Base-by-base conservation (phyloP, 1,140 invertebrate species). In the Drosophila pseudoananassae region DNA sequence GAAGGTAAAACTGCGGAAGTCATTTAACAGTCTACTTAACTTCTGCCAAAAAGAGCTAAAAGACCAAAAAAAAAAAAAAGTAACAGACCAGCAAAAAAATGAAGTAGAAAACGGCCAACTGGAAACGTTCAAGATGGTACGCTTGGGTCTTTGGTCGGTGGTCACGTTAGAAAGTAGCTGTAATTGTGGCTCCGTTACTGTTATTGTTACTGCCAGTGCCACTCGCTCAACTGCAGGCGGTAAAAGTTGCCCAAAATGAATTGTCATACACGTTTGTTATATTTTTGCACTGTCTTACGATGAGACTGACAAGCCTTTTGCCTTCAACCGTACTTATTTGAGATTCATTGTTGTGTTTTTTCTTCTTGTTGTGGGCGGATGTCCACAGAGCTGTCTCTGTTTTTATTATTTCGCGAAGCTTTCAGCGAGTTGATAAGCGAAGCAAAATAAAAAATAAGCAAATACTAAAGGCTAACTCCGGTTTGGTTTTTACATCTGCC, bases 11-110 rank as follows among this genome's bases (percentile, higher is more conserved):
- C 52, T 76, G 61, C 83, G 82, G 83, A 87, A 78, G 83, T 87
- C 70, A 88, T 87, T 87, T 82, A 78, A 82, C 78, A 69, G 78
- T 85, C 82, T 87, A 77, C 63, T 87, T 77, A 77, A 68, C 66
- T 77, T 76, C 54, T 59, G 72, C 70, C 72, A 75, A 75, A 75
- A 75, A 69, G 63, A 31, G 43, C 60, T 25, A 60, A 51, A 49
- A 40, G 20, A 3, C 20, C 20, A 20, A 20, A n/a, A n/a, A n/a
- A n/a, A n/a, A n/a, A n/a, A n/a, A n/a, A n/a, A 54, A 20, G 8
- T 17, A 45, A 17, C 20, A 45, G 17, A 23, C 15, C 31, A 58
- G 56, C 45, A 51, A 52, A 57, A 57, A 56, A 66, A 40, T 43
- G 45, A 47, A 52, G 49, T 58, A 54, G 40, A 72, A 79, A 72